Evolutionary conservation across 2,113 vertebrate species (phyloP).

Genomic region (Nestor notabilis): DNA sequence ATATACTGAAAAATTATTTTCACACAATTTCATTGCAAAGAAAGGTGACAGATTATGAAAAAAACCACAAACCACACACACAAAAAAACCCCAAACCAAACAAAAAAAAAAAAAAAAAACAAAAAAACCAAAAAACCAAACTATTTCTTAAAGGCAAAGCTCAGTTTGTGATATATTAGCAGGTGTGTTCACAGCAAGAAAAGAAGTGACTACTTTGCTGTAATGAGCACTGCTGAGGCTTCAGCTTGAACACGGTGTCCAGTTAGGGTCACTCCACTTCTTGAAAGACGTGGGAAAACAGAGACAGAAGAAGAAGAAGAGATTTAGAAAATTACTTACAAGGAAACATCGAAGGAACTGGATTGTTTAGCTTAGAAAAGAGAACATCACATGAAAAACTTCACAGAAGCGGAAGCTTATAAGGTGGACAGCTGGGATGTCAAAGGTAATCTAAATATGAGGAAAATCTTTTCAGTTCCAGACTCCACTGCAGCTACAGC

Average conservation of each 20-base stretch:
- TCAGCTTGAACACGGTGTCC: background rate
- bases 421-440: constrained; percentile 30
- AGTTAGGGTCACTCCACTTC: background rate
- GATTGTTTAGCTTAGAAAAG: constrained; percentile 44
- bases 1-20: background rate
- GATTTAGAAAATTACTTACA: constrained; percentile 7
- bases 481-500: constrained; percentile 8
- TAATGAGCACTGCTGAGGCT: background rate
- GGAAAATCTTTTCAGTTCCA: constrained; percentile 25
- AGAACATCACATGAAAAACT: background rate
- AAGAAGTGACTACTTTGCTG: background rate
- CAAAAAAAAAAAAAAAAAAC: background rate
- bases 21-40: background rate
- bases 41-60: background rate
- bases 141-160: background rate
- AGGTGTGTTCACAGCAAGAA: background rate
- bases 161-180: background rate
- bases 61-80: too few relatives aligned
- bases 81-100: too few relatives aligned
- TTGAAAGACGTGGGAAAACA: constrained; percentile 5
- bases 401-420: background rate
- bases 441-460: constrained; percentile 43
- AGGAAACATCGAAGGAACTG: background rate
- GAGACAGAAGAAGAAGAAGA: background rate
- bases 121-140: too few relatives aligned